Base-by-base conservation (phyloP, 2,888 invertebrate species). In the Pachydiplax longipennis region DNA sequence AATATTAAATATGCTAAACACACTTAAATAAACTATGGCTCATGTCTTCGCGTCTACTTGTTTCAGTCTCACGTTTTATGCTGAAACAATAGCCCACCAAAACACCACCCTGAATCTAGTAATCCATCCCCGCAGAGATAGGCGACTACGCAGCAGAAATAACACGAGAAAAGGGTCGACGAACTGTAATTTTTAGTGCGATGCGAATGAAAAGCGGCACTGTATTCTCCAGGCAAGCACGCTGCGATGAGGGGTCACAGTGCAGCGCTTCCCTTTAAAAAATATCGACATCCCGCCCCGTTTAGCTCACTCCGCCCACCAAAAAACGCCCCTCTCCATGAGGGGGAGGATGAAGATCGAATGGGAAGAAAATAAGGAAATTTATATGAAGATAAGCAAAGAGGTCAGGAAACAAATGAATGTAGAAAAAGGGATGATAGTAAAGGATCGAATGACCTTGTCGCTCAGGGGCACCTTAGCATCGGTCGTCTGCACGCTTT, bases 241-340 rank as follows among this genome's bases (percentile, higher is more conserved):
- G 65, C 3, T 22, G 65, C 65, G 65, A 65, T 25, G 61, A 58
- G 61, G 37, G 61, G 65, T n/a, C 65, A 65, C 65, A n/a, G 65
- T 65, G 65, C n/a, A 65, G 61, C 61, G 87, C 61, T 87, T 87
- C 87, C 87, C 87, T 87, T 87, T 87, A 87, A 87, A 87, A 87
- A 87, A 87, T 53, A 87, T 87, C 87, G 87, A 87, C 87, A 37
- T 37, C 61, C 87, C 61, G 61, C 53, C 83, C 83, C 53, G 58
- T 87, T 61, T 73, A n/a, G 61, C 37, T 40, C 80, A 37, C 80
- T 53, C 82, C 83, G 37, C 61, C 48, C 87, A 65, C 37, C 87
- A 37, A 87, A 18, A 58, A 61, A n/a, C n/a, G n/a, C n/a, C n/a
- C n/a, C n/a, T n/a, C n/a, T n/a, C n/a, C 22, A 65, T 8, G 65